Evolutionary conservation across 2,113 vertebrate species (phyloP), one percentile per base, ranked within the genome.

Genomic region (Aptenodytes patagonicus): DNA sequence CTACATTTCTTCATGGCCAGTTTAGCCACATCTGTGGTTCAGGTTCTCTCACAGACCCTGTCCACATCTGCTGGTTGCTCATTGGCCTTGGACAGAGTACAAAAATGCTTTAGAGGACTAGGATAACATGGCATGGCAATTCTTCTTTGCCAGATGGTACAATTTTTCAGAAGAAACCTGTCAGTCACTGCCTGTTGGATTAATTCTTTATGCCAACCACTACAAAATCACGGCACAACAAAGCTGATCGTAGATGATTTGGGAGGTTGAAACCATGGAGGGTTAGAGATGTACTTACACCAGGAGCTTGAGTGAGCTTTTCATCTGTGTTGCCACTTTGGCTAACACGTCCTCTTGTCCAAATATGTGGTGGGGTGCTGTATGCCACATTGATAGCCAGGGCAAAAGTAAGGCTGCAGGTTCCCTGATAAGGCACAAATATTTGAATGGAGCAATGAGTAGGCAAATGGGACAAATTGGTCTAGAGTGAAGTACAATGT

Each of bases 141-240:
- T 80, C 57, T 79, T 83, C 79, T 76, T 90, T 93, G 79, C 93
- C 91, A 95, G 79, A 90, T 95, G 93, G 88, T 73, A n/a, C 88
- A 22, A 7, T 42, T 57, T 90, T 94, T 91, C 62, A 69, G 31
- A 89, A 86, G 79, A 69, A 90, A 80, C n/a, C 85, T 86, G 90
- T 82, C 90, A 80, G 32, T 90, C 86, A 65, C 34, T 95, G 95
- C 71, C 57, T 92, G 31, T 93, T 95, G 90, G 62, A 79, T 47
- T 49, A 20, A 60, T 38, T 82, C 47, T 52, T 92, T 69, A 25
- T 83, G 75, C 88, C 90, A 93, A 28, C 57, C 24, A 21, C 72
- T 68, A 68, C 61, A 84, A 55, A 87, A 55, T 77, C 46, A n/a
- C 1, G 3, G 31, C 46, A 11, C 40, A 69, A 73, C 40, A 62